These are phyloP conservation scores for Amiota mariae DNA, from an alignment of 2,888 invertebrate species.

Conservation along the genomic window DNA sequence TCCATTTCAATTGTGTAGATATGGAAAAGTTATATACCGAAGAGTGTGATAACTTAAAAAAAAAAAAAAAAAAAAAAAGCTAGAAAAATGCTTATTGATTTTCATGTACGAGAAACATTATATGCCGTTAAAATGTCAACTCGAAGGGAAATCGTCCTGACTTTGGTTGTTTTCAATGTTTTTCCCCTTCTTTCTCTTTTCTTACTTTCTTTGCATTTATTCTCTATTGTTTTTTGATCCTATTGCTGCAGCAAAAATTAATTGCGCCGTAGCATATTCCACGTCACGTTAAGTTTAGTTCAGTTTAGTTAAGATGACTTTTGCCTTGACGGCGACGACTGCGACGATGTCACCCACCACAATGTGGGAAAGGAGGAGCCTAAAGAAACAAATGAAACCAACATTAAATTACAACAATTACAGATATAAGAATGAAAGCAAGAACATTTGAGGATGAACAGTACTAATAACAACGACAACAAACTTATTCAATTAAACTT, in stretches of 20 bases:
- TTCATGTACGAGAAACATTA: background rate
- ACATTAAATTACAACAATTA: slow-evolving; percentile 11
- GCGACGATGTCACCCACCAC: background rate
- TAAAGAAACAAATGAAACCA: background rate
- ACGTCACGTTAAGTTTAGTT: background rate
- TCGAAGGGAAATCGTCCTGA: no score
- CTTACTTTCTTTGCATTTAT: background rate
- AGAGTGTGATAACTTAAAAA: background rate
- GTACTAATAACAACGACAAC: slow-evolving; percentile 24
- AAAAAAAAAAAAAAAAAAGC: background rate
- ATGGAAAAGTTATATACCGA: no score
- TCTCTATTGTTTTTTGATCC: background rate
- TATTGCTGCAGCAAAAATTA: slow-evolving; percentile 8
- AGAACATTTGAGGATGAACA: background rate
- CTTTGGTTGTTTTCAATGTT: no score
- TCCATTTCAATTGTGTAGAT: slow-evolving; percentile 11
- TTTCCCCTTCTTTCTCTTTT: no score
- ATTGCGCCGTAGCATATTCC: slow-evolving; percentile 9
- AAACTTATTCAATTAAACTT: slow-evolving; percentile 66
- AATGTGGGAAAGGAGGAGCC: no score
- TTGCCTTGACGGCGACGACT: background rate
- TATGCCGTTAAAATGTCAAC: no score
- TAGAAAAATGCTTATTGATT: background rate
- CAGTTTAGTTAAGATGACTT: slow-evolving; percentile 5
- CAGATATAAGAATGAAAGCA: background rate